phyloP scores from a whole-genome alignment of 35 echinoderm and acorn worm species.

The Patiria miniata region DNA sequence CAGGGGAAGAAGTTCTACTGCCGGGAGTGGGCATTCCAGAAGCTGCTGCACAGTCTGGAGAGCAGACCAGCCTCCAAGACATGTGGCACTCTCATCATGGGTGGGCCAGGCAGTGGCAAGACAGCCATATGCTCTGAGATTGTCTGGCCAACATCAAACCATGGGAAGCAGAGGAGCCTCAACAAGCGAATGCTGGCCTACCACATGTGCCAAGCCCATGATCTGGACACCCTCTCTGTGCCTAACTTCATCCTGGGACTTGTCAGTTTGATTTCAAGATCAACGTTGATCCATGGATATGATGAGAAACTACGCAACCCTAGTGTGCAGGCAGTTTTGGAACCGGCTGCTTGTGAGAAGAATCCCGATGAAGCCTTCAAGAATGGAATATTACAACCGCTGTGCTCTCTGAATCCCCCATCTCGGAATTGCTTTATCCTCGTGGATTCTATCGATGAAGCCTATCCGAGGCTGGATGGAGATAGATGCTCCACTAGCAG shows the following conservation, averaged over 20 bases:
- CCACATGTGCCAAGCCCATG: constrained; percentile 94
- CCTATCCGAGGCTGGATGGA: constrained; percentile 67
- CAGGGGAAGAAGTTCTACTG: constrained; percentile 99
- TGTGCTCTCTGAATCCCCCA: constrained; percentile 85
- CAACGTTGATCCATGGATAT: constrained; percentile 88
- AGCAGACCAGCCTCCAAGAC: constrained; percentile 89
- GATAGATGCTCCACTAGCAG: constrained; percentile 77
- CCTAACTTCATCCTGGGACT: constrained; percentile 93
- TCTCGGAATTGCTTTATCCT: constrained; percentile 94
- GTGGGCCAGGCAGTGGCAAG: constrained; percentile 97
- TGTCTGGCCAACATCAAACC: constrained; percentile 82
- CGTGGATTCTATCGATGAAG: constrained; percentile 96
- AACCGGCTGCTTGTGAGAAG: constrained; percentile 91
- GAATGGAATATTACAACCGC: constrained; percentile 90
- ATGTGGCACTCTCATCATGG: constrained; percentile 97
- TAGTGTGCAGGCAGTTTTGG: constrained; percentile 79
- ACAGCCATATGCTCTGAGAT: constrained; percentile 92
- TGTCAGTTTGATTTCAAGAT: constrained; percentile 78
- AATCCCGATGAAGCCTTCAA: constrained; percentile 99
- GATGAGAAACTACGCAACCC: constrained; percentile 94
- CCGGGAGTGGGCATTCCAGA: constrained; percentile 99
- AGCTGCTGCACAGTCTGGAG: constrained; percentile 94
- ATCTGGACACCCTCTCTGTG: constrained; percentile 90
- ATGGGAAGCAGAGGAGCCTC: constrained; percentile 88
- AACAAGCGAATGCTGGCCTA: constrained; percentile 83